phyloP scores from a whole-genome alignment of 2,888 invertebrate species.

The Chaetogeoica ovagalla region DNA sequence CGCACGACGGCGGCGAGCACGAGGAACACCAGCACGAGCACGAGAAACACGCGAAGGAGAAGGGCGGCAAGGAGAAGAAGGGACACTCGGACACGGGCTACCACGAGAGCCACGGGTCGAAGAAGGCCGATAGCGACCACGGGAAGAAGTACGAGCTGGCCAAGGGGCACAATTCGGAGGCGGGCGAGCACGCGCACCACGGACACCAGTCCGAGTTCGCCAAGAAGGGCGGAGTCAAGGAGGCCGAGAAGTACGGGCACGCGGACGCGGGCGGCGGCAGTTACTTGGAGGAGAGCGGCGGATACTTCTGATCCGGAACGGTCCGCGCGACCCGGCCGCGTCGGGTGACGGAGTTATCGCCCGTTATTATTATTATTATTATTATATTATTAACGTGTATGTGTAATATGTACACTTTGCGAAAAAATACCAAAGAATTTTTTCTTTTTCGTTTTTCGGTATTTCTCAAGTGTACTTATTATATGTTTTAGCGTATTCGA shows the following conservation, averaged over 20 bases:
- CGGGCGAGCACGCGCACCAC: slow-evolving; percentile 65
- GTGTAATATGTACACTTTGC: background rate
- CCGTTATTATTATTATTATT: too few relatives aligned
- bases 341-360: too few relatives aligned
- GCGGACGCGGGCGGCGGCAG: slow-evolving; percentile 57
- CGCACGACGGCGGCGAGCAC: slow-evolving; percentile 69
- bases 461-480: background rate
- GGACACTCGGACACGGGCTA: slow-evolving; percentile 64
- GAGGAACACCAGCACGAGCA: slow-evolving; percentile 67
- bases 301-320: slow-evolving; percentile 45
- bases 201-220: slow-evolving; percentile 64
- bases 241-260: slow-evolving; percentile 63
- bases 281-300: slow-evolving; percentile 50
- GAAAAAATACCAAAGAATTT: background rate
- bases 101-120: slow-evolving; percentile 64
- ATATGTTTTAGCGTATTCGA: background rate
- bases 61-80: slow-evolving; percentile 66
- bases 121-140: slow-evolving; percentile 66
- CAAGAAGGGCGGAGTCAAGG: slow-evolving; percentile 63
- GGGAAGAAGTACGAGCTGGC: slow-evolving; percentile 64
- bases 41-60: slow-evolving; percentile 64
- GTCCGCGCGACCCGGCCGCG: background rate
- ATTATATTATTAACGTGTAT: too few relatives aligned
- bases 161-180: slow-evolving; percentile 65
- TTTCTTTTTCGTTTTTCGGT: background rate